phyloP scores from a whole-genome alignment of 2,888 invertebrate species.

The Sinhomidia bicolor region DNA sequence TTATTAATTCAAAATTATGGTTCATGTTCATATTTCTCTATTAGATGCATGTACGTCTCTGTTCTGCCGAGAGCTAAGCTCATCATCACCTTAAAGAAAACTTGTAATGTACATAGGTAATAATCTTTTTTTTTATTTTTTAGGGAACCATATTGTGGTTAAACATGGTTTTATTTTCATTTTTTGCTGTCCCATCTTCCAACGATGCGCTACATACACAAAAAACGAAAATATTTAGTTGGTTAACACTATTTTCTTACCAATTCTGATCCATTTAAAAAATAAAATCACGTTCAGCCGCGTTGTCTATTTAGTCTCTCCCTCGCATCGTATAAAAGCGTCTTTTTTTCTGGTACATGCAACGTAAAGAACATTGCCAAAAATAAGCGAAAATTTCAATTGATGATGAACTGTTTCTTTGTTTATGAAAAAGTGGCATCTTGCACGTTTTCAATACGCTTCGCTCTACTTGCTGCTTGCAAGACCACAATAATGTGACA shows the following conservation, averaged over 20 bases:
- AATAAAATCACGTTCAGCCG: constrained; percentile 3
- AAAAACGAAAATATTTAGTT: neutral
- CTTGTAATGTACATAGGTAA: too few relatives aligned
- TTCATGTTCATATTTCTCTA: too few relatives aligned
- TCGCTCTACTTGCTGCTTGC: constrained; percentile 20
- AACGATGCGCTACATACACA: neutral
- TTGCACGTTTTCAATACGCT: constrained; percentile 35
- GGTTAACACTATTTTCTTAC: neutral
- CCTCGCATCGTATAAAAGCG: too few relatives aligned
- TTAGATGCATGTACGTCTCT: too few relatives aligned
- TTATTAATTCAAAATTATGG: neutral
- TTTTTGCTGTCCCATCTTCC: neutral
- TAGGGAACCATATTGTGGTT: neutral
- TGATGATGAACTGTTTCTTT: neutral
- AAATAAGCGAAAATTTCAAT: constrained; percentile 7
- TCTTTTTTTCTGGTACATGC: neutral
- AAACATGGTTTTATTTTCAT: constrained; percentile 1
- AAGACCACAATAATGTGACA: constrained; percentile 37
- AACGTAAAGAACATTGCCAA: constrained; percentile 5
- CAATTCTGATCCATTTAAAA: neutral
- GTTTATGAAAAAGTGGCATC: constrained; percentile 18
- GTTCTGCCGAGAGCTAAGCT: neutral
- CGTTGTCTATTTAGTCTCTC: neutral
- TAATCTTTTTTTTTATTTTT: too few relatives aligned
- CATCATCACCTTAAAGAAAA: neutral